These are phyloP conservation scores for Caenorhabditis becei DNA, from an alignment of 2,888 invertebrate species.

Conservation along the genomic window DNA sequence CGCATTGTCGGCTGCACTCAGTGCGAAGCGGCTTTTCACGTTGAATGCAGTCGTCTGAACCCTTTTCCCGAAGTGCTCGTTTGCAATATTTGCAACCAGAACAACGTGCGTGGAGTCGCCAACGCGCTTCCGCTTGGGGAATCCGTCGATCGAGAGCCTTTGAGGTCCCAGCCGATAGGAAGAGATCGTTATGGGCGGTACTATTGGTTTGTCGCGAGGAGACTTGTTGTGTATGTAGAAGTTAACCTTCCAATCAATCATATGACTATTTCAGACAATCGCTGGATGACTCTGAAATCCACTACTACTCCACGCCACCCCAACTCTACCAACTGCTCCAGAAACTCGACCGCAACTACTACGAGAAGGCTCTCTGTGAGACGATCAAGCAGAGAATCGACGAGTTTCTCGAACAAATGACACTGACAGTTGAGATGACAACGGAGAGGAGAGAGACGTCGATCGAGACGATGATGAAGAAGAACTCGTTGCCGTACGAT, in stretches of 20 bases:
- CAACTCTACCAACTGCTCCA: slow-evolving; percentile 87
- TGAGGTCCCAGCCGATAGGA: slow-evolving; percentile 94
- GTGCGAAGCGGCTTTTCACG: slow-evolving; percentile 97
- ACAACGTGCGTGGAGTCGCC: slow-evolving; percentile 92
- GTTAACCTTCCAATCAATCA: too few species aligned
- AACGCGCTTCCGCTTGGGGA: slow-evolving; percentile 87
- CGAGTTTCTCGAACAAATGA: slow-evolving; percentile 74
- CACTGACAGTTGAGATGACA: slow-evolving; percentile 74
- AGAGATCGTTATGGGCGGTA: slow-evolving; percentile 96
- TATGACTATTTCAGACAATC: slow-evolving; percentile 45
- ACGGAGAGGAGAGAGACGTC: slow-evolving; percentile 57
- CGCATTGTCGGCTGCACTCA: slow-evolving; percentile 97
- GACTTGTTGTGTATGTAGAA: slow-evolving; percentile 95
- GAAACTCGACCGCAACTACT: slow-evolving; percentile 67
- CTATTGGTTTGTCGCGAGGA: slow-evolving; percentile 95
- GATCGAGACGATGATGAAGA: slow-evolving; percentile 25
- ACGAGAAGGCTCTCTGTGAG: slow-evolving; percentile 70
- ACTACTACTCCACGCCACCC: slow-evolving; percentile 92
- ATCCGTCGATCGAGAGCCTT: slow-evolving; percentile 89
- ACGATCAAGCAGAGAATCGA: slow-evolving; percentile 62
- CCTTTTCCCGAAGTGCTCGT: slow-evolving; percentile 96
- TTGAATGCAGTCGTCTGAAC: slow-evolving; percentile 94
- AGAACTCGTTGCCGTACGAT: slow-evolving; percentile 5
- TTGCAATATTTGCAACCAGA: slow-evolving; percentile 90
- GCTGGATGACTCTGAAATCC: slow-evolving; percentile 84